Base-by-base conservation (phyloP, 2,888 invertebrate genomes). In the Cheilosia pagana region DNA sequence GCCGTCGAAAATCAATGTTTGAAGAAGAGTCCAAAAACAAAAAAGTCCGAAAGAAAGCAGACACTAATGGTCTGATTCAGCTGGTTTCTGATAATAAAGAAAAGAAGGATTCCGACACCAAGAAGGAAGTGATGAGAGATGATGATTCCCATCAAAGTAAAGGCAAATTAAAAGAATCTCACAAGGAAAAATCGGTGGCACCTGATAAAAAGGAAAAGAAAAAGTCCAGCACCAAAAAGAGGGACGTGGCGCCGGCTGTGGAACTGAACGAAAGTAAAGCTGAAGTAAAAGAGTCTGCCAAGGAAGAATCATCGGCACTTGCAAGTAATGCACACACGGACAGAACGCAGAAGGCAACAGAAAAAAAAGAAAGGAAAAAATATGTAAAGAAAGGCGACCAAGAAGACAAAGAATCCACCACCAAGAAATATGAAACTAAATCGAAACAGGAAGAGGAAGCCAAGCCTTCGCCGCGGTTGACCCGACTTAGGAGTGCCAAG, bases 401-500 rank as follows among this genome's bases (percentile, higher is more conserved):
- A 21, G 19, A n/a, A 45, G 28, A 41, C 28, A n/a, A n/a, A n/a
- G n/a, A n/a, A n/a, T n/a, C n/a, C n/a, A 12, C 10, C n/a, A 57
- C 6, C 23, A 45, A 14, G 39, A 39, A 35, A 16, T 14, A 4
- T 14, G 28, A 55, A 8, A 12, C 3, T 12, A 50, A 25, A 45
- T 31, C 53, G 1, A 43, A 35, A 35, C 12, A 35, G 12, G 35
- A 35, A 35, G 12, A 10, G 12, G 35, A 12, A 35, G 1, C 12
- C 35, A 35, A 35, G 3, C 60, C 48, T n/a, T 5, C 35, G 12
- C 19, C 52, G 1, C 57, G 78, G 14, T 23, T 39, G 12, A 75
- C 74, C 1, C 60, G 81, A 2, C 74, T 81, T 10, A 48, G 50
- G 48, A 81, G 75, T 41, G 8, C 5, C 8, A n/a, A 31, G 10